Conservation (phyloP, 2,797 vertebrate species). For the Mus spretus region DNA sequence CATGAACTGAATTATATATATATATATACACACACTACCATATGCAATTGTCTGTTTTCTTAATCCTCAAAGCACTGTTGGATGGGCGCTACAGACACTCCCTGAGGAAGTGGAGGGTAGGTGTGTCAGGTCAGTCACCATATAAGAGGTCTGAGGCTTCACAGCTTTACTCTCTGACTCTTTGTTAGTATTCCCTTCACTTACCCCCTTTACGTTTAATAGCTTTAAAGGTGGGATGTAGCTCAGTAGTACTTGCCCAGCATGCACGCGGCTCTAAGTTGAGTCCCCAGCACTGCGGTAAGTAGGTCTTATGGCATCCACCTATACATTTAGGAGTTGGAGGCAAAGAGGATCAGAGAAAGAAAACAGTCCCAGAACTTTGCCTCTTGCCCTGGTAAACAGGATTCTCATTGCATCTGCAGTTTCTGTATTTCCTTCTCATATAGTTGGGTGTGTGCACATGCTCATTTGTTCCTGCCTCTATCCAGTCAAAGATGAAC, state of each 20-base stretch:
- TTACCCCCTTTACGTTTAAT: not conserved
- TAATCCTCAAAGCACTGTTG: not conserved
- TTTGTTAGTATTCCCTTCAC: not conserved
- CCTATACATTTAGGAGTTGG: not conserved
- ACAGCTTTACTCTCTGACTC: not conserved
- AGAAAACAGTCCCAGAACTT: not conserved
- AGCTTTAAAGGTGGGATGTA: not conserved
- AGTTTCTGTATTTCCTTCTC: not conserved
- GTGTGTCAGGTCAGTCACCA: not conserved
- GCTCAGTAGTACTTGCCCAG: no score
- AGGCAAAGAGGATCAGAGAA: not conserved
- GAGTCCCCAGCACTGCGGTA: not conserved
- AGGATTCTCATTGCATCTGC: not conserved
- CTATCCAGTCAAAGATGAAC: not conserved
- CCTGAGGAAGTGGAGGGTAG: not conserved
- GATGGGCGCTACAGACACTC: not conserved
- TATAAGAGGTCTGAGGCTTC: not conserved
- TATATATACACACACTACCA: not conserved
- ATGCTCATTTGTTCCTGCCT: not conserved
- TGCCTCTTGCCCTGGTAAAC: not conserved
- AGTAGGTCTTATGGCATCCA: not conserved
- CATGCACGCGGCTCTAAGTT: not conserved
- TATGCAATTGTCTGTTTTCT: not conserved
- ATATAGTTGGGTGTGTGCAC: fast-evolving
- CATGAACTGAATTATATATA: not conserved